Evolutionary conservation across 2,888 invertebrate genomes (phyloP).

Genomic region (Lithophane socia): DNA sequence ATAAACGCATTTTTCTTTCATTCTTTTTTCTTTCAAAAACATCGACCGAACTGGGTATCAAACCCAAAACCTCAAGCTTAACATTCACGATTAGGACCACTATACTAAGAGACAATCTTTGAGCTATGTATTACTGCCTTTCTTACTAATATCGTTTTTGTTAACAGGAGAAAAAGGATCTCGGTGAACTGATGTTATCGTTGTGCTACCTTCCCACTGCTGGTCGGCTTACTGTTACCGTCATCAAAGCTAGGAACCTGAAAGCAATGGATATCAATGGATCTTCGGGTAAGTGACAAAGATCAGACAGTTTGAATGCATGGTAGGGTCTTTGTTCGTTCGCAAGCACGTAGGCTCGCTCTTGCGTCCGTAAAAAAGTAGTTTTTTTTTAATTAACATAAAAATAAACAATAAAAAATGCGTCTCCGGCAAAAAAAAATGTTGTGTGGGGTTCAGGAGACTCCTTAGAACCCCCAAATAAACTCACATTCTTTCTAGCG

Average conservation of each 20-base stretch:
- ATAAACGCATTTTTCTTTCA: too few species aligned
- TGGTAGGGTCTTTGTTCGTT: too few species aligned
- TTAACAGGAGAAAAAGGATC: conserved; percentile 94
- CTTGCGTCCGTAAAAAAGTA: too few species aligned
- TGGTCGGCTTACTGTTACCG: conserved; percentile 96
- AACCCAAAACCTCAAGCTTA: neutral
- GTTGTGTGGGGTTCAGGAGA: too few species aligned
- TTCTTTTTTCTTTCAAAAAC: neutral
- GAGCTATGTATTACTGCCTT: neutral
- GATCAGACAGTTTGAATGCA: neutral
- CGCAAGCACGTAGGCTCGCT: too few species aligned
- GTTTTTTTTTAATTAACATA: too few species aligned
- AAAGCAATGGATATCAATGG: conserved; percentile 98
- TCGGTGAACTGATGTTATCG: conserved; percentile 98
- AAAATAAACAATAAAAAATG: too few species aligned
- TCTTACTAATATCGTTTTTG: conserved; percentile 23
- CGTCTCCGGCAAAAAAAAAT: too few species aligned
- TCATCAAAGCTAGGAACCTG: conserved; percentile 97
- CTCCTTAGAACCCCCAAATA: too few species aligned
- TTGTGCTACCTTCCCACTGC: conserved; percentile 97
- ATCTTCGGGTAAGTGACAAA: conserved; percentile 93
- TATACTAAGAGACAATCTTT: neutral
- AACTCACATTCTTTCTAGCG: too few species aligned
- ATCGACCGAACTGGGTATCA: too few species aligned
- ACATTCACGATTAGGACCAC: neutral